phyloP scores from a whole-genome alignment of 2,113 vertebrate genomes.

The Pteropus alecto region DNA sequence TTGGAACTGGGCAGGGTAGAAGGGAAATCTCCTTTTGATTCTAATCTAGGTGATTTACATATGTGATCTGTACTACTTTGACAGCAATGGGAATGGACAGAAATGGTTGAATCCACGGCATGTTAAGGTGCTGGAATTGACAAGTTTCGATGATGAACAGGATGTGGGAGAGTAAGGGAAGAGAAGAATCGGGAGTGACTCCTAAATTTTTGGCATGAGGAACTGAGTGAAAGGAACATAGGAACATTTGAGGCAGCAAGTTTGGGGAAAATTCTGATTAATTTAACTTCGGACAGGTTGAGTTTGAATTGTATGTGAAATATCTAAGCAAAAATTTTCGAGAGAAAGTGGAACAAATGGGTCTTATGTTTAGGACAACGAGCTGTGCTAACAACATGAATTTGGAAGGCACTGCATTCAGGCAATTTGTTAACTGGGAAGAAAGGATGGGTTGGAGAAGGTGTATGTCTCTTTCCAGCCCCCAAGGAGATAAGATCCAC shows the following conservation, averaged over 20 bases:
- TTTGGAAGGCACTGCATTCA: background rate
- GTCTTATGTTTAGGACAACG: background rate
- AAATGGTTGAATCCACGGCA: background rate
- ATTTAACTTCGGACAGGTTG: background rate
- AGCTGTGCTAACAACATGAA: background rate
- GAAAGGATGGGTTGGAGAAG: background rate
- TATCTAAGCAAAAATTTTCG: background rate
- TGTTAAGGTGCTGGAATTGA: background rate
- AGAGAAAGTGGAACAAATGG: background rate
- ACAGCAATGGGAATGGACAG: background rate
- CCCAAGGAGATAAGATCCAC: background rate
- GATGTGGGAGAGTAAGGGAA: background rate
- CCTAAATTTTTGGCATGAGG: background rate
- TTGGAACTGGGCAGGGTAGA: background rate
- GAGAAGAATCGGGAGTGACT: background rate
- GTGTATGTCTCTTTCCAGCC: background rate
- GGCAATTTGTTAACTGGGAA: background rate
- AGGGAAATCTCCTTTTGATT: background rate
- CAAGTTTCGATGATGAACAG: background rate
- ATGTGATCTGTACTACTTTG: background rate
- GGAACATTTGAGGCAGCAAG: background rate
- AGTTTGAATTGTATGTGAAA: too few relatives aligned
- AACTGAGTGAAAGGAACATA: background rate
- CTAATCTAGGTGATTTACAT: background rate
- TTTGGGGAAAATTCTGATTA: background rate